A percentile compares a stretch with the other conserved stretches of the same genome.
These are phyloP conservation scores for Thereva unica DNA, from an alignment of 2,888 invertebrate species.

Conservation along the genomic window DNA sequence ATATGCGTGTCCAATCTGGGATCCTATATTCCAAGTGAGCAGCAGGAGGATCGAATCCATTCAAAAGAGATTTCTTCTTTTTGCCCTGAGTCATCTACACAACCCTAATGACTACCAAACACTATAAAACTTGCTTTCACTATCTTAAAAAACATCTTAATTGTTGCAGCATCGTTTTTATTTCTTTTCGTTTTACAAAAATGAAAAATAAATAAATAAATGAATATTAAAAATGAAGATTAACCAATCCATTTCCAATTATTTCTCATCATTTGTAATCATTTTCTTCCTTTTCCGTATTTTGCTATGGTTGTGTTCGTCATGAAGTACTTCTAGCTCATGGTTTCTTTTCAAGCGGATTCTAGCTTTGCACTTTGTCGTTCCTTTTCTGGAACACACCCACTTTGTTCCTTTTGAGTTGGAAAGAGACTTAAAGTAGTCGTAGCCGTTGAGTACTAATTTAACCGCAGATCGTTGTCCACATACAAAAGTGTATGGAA, in stretches of 20 bases:
- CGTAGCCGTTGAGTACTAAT: constrained; percentile 51
- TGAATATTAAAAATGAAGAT: not conserved
- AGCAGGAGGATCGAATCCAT: too few species aligned
- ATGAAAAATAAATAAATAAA: not conserved
- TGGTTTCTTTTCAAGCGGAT: constrained; percentile 49
- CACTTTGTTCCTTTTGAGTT: constrained; percentile 55
- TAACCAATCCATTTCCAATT: too few species aligned
- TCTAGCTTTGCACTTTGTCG: constrained; percentile 54
- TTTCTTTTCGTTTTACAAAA: too few species aligned
- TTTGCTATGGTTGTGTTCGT: constrained; percentile 50
- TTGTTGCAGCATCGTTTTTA: too few species aligned
- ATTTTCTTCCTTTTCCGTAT: constrained; percentile 1
- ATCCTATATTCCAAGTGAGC: too few species aligned
- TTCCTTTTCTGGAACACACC: constrained; percentile 55
- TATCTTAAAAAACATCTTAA: too few species aligned
- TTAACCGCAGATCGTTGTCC: constrained; percentile 54
- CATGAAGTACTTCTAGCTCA: constrained; percentile 50
- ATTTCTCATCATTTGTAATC: not conserved
- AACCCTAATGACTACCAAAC: too few species aligned
- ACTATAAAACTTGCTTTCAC: too few species aligned
- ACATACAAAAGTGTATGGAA: constrained; percentile 49
- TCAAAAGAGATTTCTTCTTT: too few species aligned
- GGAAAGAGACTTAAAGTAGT: constrained; percentile 54
- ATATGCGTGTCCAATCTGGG: too few species aligned
- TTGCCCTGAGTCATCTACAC: too few species aligned